Evolutionary conservation across 2,888 invertebrate genomes (phyloP).

Genomic region (Artemia sinica): DNA sequence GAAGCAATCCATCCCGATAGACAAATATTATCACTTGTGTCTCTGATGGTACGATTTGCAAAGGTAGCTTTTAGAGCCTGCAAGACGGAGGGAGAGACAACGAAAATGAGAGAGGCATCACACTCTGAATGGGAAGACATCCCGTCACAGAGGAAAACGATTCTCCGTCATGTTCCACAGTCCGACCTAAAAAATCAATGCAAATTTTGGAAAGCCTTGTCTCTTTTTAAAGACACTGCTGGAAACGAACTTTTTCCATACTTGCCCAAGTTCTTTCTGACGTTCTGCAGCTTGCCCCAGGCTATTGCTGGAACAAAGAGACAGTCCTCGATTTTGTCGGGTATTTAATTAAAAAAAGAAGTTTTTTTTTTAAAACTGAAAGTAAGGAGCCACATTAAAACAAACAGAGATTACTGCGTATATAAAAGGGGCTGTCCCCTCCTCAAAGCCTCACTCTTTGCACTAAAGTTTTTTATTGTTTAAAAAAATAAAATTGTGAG

Average conservation of each 20-base stretch:
- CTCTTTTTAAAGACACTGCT: background rate
- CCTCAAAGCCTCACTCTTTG: too few relatives aligned
- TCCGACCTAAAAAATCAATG: background rate
- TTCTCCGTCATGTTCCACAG: background rate
- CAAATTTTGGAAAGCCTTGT: background rate
- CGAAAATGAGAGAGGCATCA: background rate
- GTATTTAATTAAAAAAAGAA: too few relatives aligned
- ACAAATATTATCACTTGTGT: background rate
- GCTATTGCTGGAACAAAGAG: too few relatives aligned
- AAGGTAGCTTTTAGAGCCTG: background rate
- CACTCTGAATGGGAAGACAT: constrained; percentile 1
- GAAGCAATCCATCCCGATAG: background rate
- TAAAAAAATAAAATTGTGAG: too few relatives aligned
- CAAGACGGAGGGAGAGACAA: background rate
- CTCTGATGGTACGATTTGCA: background rate
- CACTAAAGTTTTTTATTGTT: too few relatives aligned
- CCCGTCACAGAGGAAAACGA: background rate
- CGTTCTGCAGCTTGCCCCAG: too few relatives aligned
- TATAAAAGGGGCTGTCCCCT: too few relatives aligned
- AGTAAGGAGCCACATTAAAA: too few relatives aligned
- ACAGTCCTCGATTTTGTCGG: too few relatives aligned
- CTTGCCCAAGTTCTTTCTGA: too few relatives aligned
- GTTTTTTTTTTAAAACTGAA: background rate
- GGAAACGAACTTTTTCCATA: too few relatives aligned
- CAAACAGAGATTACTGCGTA: too few relatives aligned